Percentiles rank a stretch among this genome's conserved stretches.
These are phyloP conservation scores for Eclectus roratus DNA, from an alignment of 2,113 vertebrate species.

Conservation along the genomic window DNA sequence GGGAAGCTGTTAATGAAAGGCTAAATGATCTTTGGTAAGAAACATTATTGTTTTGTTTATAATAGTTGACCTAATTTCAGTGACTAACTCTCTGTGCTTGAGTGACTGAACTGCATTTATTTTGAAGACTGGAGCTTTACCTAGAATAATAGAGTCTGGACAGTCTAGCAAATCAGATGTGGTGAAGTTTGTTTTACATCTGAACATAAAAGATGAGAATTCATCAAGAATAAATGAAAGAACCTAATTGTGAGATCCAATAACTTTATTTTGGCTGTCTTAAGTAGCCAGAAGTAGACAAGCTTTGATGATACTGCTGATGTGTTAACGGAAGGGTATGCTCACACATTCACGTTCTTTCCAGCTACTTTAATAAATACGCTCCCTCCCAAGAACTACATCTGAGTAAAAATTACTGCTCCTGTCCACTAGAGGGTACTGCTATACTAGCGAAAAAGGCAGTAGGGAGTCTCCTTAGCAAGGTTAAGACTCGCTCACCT, in stretches of 20 bases:
- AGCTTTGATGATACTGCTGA: neutral
- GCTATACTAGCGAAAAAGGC: neutral
- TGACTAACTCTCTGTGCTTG: neutral
- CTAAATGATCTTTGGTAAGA: neutral
- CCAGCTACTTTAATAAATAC: neutral
- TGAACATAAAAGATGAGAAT: neutral
- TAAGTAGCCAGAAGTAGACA: neutral
- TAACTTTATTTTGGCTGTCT: neutral
- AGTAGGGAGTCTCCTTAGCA: neutral
- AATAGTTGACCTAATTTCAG: neutral
- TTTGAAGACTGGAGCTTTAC: neutral
- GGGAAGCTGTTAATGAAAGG: neutral
- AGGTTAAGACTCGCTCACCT: neutral
- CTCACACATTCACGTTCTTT: rapidly evolving
- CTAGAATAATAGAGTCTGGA: neutral
- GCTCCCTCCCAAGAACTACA: neutral
- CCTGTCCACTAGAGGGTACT: conserved; percentile 60
- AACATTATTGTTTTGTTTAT: neutral
- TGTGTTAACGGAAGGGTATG: neutral
- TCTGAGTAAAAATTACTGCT: neutral
- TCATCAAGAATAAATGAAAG: neutral
- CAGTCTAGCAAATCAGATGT: neutral
- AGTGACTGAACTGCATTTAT: neutral
- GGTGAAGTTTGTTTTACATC: neutral
- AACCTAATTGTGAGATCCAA: neutral